A percentile compares a stretch with the other conserved stretches of the same genome.
phyloP scores from a whole-genome alignment of 2,113 vertebrate species.

The Pollachius pollachius region DNA sequence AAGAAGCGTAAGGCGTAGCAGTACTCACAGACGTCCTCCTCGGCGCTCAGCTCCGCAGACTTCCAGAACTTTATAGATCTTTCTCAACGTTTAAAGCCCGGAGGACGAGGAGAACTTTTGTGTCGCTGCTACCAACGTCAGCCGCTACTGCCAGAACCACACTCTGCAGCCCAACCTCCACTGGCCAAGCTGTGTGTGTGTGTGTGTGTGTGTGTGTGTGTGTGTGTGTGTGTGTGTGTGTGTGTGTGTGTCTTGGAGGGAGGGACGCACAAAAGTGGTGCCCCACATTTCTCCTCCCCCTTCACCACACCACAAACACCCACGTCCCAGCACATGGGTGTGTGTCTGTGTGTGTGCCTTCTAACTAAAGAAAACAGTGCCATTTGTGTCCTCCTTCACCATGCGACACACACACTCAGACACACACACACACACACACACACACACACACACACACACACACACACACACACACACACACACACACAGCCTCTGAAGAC shows the following conservation, averaged over 20 bases:
- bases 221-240: slow-evolving; percentile 30
- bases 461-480: too few species aligned
- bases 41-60: too few species aligned
- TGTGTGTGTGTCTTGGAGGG: slow-evolving; percentile 47
- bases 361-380: background rate
- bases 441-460: too few species aligned
- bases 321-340: slow-evolving; percentile 9
- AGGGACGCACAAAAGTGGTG: slow-evolving; percentile 56
- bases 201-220: slow-evolving; percentile 29
- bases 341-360: background rate
- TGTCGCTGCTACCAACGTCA: slow-evolving; percentile 24
- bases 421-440: too few species aligned
- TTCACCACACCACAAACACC: slow-evolving; percentile 49
- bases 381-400: background rate
- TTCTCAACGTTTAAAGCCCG: slow-evolving; percentile 12
- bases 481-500: too few species aligned
- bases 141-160: slow-evolving; percentile 11
- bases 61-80: background rate
- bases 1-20: too few species aligned
- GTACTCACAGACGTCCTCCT: too few species aligned
- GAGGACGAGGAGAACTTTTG: slow-evolving; percentile 45
- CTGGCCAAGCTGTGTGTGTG: slow-evolving; percentile 27
- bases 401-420: too few species aligned
- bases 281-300: slow-evolving; percentile 57
- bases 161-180: slow-evolving; percentile 39